phyloP scores from a whole-genome alignment of 2,113 vertebrate genomes.

The Epinephelus moara region DNA sequence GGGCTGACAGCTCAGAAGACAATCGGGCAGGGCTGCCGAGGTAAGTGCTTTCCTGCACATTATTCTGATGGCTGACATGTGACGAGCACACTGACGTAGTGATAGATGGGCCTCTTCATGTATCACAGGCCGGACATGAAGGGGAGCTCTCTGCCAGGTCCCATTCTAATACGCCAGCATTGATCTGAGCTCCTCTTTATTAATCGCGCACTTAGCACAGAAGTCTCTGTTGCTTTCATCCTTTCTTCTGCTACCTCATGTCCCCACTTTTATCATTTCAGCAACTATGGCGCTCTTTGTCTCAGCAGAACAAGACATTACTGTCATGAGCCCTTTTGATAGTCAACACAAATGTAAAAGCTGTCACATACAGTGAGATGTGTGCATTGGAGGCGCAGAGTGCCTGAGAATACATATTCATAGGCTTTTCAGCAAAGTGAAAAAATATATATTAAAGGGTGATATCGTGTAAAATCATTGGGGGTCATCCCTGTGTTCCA shows the following conservation, averaged over 20 bases:
- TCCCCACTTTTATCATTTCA: conserved; percentile 68
- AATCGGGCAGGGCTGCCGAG: conserved; percentile 37
- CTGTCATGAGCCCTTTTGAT: conserved; percentile 45
- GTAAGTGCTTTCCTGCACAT: conserved; percentile 50
- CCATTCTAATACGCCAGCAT: conserved; percentile 48
- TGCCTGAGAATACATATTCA: conserved; percentile 28
- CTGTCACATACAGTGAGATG: conserved; percentile 13
- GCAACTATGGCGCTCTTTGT: conserved; percentile 32
- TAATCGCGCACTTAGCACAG: conserved; percentile 70
- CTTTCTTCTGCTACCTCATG: conserved; percentile 34
- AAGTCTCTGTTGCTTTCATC: conserved; percentile 72
- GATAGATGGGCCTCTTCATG: conserved; percentile 62
- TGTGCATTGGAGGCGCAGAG: conserved; percentile 23
- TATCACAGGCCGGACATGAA: conserved; percentile 68
- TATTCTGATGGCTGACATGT: conserved; percentile 32
- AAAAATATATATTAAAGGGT: conserved; percentile 11
- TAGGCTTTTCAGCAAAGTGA: not conserved
- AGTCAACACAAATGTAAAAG: conserved; percentile 30
- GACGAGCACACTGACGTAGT: conserved; percentile 46
- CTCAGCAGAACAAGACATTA: conserved; percentile 44
- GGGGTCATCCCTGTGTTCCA: too few species aligned
- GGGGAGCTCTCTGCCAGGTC: conserved; percentile 44
- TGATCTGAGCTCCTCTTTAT: conserved; percentile 68
- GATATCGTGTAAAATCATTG: not conserved
- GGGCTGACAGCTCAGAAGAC: conserved; percentile 48